Conservation (phyloP, 2,113 vertebrate species). For the Apistogramma diplotaenia region DNA sequence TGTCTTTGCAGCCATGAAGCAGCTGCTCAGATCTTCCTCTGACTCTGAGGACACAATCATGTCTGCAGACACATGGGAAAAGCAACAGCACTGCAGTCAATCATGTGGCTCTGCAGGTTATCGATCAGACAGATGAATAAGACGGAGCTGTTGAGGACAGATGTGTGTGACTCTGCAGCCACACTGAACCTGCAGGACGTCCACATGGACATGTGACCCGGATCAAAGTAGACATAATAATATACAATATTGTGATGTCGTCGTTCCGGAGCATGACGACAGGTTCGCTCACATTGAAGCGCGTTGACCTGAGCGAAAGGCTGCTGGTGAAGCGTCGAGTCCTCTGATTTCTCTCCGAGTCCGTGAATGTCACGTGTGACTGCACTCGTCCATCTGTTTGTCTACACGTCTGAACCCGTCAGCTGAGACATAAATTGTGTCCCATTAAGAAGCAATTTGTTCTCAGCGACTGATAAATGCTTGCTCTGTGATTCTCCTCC, state of each 20-base stretch:
- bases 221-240: background rate
- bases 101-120: background rate
- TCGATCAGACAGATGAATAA: background rate
- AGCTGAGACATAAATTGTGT: background rate
- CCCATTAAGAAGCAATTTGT: background rate
- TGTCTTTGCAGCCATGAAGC: background rate
- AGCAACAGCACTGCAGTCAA: background rate
- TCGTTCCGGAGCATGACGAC: background rate
- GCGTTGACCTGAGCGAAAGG: background rate
- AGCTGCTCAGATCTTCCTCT: background rate
- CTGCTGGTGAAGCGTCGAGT: background rate
- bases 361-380: background rate
- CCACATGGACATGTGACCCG: background rate
- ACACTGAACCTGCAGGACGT: too few relatives aligned
- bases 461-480: background rate
- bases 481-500: background rate
- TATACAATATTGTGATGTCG: background rate
- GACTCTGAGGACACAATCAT: background rate
- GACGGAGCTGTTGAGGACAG: background rate
- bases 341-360: background rate
- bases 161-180: too few relatives aligned
- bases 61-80: background rate
- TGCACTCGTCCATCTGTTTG: background rate
- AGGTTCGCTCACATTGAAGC: background rate
- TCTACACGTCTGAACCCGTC: background rate